These are phyloP conservation scores for Metopolophium dirhodum DNA, from an alignment of 1,140 invertebrate species.

Conservation along the genomic window DNA sequence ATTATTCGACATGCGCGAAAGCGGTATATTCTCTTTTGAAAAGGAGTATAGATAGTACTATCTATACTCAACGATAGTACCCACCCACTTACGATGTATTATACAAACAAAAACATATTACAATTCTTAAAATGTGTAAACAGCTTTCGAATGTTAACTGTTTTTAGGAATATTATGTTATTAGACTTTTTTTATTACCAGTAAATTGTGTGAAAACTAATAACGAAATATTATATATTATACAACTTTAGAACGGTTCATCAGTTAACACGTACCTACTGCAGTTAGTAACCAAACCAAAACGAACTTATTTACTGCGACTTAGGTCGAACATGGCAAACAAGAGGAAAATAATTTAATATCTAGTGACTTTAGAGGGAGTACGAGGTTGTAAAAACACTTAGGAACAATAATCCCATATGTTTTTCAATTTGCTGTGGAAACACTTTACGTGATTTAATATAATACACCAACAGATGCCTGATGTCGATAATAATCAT, in stretches of 20 bases:
- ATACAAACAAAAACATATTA: not conserved
- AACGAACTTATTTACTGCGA: not conserved
- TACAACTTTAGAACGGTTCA: not conserved
- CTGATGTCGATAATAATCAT: conserved; percentile 21
- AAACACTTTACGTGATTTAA: conserved; percentile 43
- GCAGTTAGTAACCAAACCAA: not conserved
- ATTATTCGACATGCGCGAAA: no score
- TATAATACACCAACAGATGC: not conserved
- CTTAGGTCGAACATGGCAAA: not conserved
- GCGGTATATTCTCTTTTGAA: no score
- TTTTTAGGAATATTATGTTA: not conserved
- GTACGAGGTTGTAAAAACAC: not conserved
- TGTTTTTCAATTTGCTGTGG: not conserved
- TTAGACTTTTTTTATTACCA: not conserved
- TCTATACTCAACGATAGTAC: not conserved
- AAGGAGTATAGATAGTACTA: no score
- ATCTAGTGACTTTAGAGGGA: not conserved
- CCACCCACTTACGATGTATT: not conserved
- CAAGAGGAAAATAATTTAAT: not conserved
- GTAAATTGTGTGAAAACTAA: not conserved
- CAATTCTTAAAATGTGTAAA: not conserved
- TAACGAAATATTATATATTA: not conserved
- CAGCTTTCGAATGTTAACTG: not conserved
- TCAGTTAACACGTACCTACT: not conserved
- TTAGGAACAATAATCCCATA: conserved; percentile 16